These are phyloP conservation scores for Mesocricetus auratus DNA, from an alignment of 2,113 vertebrate genomes.

Conservation along the genomic window DNA sequence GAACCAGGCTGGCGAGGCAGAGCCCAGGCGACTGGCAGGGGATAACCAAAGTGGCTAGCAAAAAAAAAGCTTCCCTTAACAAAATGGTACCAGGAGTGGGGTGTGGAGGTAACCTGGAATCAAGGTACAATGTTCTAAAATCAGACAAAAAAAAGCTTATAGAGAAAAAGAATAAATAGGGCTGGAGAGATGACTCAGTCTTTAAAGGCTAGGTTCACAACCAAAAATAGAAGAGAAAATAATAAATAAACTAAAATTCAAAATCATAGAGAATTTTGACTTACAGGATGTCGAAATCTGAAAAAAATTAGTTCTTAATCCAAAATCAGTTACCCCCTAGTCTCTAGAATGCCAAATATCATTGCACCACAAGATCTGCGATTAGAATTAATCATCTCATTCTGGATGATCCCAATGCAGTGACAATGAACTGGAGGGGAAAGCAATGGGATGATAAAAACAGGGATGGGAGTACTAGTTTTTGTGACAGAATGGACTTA, in stretches of 20 bases:
- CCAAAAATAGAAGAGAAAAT: too few relatives aligned
- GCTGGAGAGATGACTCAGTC: too few relatives aligned
- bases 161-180: too few relatives aligned
- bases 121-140: neutral
- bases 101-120: too few relatives aligned
- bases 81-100: too few relatives aligned
- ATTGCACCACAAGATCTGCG: neutral
- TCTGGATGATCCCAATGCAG: neutral
- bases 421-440: neutral
- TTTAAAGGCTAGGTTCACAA: too few relatives aligned
- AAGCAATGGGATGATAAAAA: neutral
- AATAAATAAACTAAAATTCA: neutral
- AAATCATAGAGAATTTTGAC: neutral
- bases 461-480: too few relatives aligned
- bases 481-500: rapidly evolving
- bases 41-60: too few relatives aligned
- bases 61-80: too few relatives aligned
- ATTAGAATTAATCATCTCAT: neutral
- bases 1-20: too few relatives aligned
- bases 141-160: neutral
- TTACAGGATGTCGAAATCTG: neutral
- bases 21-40: too few relatives aligned
- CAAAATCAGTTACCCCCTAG: too few relatives aligned
- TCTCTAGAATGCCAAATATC: neutral
- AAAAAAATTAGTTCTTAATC: neutral